These are phyloP conservation scores for Poeciliopsis paucimaculata DNA, from an alignment of 2,797 vertebrate species.

Conservation along the genomic window DNA sequence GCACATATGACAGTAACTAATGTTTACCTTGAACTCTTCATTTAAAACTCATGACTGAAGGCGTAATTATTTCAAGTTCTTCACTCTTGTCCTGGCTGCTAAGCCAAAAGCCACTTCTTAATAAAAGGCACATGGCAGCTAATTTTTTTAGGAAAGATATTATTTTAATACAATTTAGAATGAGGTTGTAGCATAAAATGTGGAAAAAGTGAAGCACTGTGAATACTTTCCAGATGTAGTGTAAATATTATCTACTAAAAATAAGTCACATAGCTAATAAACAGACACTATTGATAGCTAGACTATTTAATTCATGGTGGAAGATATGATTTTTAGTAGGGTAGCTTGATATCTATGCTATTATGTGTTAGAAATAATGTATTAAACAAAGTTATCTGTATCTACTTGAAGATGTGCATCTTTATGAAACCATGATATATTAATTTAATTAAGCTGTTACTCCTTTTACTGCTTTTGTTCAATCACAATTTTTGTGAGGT, in stretches of 20 bases:
- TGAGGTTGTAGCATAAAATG: background rate
- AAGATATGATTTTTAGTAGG: background rate
- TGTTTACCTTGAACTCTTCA: slow-evolving; percentile 5
- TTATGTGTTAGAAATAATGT: background rate
- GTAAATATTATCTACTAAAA: background rate
- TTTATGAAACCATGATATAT: background rate
- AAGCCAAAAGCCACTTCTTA: background rate
- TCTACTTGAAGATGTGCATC: background rate
- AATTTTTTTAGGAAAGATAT: background rate
- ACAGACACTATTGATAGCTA: background rate
- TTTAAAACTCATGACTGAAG: slow-evolving; percentile 15
- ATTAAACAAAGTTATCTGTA: slow-evolving; percentile 3
- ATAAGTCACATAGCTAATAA: background rate
- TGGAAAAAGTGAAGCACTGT: background rate
- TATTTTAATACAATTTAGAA: background rate
- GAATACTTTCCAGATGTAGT: background rate
- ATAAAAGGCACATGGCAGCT: background rate
- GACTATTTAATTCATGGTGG: background rate
- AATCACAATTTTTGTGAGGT: too few species aligned
- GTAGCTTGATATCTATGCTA: background rate
- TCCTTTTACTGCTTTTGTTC: background rate
- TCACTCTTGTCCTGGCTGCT: background rate
- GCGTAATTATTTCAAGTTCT: background rate
- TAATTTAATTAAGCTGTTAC: background rate
- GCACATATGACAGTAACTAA: slow-evolving; percentile 5